These are phyloP conservation scores for Pherbina coryleti DNA, from an alignment of 2,888 invertebrate genomes.

Conservation along the genomic window DNA sequence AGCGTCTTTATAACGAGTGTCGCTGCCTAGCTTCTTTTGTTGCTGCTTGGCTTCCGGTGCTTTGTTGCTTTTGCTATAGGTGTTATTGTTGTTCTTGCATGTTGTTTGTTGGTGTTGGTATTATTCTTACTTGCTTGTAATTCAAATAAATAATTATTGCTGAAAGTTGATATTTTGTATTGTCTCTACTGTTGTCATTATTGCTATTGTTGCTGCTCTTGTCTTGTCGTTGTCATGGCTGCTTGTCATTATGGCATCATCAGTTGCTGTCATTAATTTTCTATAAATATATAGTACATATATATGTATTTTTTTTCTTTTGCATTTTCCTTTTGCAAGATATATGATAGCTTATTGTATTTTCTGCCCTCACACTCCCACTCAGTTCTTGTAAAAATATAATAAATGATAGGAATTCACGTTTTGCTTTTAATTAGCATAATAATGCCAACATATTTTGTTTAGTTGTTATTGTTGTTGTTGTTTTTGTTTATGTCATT, in stretches of 20 bases:
- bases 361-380: no score
- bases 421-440: slow-evolving; percentile 10
- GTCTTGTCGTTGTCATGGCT: neutral
- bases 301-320: neutral
- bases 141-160: slow-evolving; percentile 9
- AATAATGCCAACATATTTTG: neutral
- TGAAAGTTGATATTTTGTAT: neutral
- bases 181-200: neutral
- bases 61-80: neutral
- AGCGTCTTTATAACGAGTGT: neutral
- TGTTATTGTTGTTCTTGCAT: neutral
- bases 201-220: neutral
- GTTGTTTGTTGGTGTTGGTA: neutral
- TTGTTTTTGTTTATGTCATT: neutral
- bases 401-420: neutral
- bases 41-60: neutral
- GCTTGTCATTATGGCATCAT: neutral
- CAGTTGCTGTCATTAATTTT: slow-evolving; percentile 3
- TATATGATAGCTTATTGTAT: no score
- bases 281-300: neutral
- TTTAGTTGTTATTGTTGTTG: neutral
- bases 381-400: no score
- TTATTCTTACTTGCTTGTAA: neutral
- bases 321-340: no score
- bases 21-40: neutral